Evolutionary conservation across 2,888 invertebrate genomes (phyloP), one percentile per base, ranked within the genome.

Genomic region (Eupithecia vulgata): DNA sequence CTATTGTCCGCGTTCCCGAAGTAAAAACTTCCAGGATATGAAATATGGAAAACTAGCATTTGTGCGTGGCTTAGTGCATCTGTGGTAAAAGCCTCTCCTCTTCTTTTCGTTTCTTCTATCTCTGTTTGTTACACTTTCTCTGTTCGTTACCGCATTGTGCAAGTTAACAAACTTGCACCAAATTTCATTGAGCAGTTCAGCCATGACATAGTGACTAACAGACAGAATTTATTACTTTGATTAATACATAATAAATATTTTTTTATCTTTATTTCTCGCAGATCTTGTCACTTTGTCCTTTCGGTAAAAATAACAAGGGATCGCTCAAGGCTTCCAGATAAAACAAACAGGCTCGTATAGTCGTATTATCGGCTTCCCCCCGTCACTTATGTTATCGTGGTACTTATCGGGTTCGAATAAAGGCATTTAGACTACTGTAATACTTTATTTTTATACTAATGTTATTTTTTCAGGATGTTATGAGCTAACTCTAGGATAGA

Each of bases 311-410:
- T 57, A 57, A 57, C 57, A 57, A 57, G 57, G 57, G 21, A 57
- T 57, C 21, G 52, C 12, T 21, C 52, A 52, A 68, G 68, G 62
- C 4, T 61, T 21, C 59, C 37, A 72, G 66, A 68, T 59, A 65
- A 59, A 67, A 70, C 62, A 70, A 57, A 57, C 13, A 57, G 57
- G 21, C 57, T 57, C 25, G 13, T 30, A 73, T 12, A 71, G 57
- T 67, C 70, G 81, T 80, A 81, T 82, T 83, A 84, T 83, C 81
- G 80, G 80, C 75, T 57, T 57, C 13, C 57, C 57, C 25, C n/a
- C 57, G 57, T 57, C 57, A 57, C 13, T 81, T 80, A 83, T 83
- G 76, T 81, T 82, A 77, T 82, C 84, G 82, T 83, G 80, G 83
- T 82, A 81, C 72, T 57, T 72, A 70, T 64, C 70, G 75, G 34